These are phyloP conservation scores for Hydropotes inermis DNA, from an alignment of 2,113 vertebrate species.

Conservation along the genomic window DNA sequence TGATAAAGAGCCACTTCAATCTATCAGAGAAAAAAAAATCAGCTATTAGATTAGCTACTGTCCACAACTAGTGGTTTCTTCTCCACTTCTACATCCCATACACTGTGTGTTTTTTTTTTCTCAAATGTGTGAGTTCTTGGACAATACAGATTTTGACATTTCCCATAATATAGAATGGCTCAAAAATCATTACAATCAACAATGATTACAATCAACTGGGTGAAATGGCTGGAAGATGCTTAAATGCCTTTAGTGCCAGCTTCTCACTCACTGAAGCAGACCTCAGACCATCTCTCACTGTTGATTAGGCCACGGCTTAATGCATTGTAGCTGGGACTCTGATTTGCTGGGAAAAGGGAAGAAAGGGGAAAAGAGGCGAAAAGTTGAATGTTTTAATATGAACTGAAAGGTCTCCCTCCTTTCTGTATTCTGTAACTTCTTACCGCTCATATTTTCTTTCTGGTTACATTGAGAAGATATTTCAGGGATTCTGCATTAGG, in stretches of 20 bases:
- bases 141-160: constrained; percentile 79
- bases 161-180: constrained; percentile 74
- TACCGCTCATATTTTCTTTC: background rate
- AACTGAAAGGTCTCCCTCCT: background rate
- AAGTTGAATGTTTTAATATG: constrained; percentile 33
- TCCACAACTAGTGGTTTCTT: constrained; percentile 53
- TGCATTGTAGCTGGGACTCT: constrained; percentile 42
- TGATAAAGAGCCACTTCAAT: constrained; percentile 62
- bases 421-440: background rate
- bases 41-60: constrained; percentile 69
- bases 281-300: constrained; percentile 55
- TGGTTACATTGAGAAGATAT: background rate
- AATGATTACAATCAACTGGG: constrained; percentile 81
- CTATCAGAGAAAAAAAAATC: constrained; percentile 47
- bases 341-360: constrained; percentile 58
- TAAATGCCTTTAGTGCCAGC: constrained; percentile 75
- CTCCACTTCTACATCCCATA: constrained; percentile 3
- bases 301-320: constrained; percentile 77
- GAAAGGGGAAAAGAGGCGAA: background rate
- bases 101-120: constrained; percentile 52
- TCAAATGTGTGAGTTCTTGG: constrained; percentile 63
- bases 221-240: constrained; percentile 71
- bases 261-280: constrained; percentile 69
- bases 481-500: background rate
- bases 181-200: constrained; percentile 81